Conservation (phyloP, 2,113 vertebrate genomes). For the Entomyzon cyanotis region DNA sequence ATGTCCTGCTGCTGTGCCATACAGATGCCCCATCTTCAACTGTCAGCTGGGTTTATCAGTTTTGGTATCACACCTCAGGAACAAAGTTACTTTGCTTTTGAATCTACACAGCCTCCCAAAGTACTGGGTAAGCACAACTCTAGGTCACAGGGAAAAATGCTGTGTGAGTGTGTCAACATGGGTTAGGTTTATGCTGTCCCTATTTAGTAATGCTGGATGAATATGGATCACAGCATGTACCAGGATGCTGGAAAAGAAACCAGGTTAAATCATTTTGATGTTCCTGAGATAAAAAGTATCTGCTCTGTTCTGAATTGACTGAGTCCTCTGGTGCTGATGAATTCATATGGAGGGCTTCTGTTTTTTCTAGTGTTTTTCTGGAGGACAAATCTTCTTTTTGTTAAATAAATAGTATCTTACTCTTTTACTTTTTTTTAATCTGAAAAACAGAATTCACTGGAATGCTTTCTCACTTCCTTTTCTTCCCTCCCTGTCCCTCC, state of each 20-base stretch:
- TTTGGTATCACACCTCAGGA: neutral
- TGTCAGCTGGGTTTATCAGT: neutral
- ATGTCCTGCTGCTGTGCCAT: slow-evolving; percentile 28
- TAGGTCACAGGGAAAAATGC: neutral
- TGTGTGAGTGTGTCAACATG: neutral
- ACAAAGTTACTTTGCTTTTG: neutral
- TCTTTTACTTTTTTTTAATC: neutral
- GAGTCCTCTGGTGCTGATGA: neutral
- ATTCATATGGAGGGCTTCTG: neutral
- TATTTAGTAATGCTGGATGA: neutral
- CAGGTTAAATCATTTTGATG: slow-evolving; percentile 12
- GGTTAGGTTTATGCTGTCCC: neutral
- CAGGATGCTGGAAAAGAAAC: neutral
- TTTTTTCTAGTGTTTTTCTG: neutral
- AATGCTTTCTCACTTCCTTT: neutral
- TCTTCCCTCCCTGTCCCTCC: neutral
- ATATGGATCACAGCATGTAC: neutral
- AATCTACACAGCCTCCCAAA: neutral
- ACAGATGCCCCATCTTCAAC: neutral
- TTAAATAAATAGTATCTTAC: neutral
- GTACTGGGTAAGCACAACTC: neutral
- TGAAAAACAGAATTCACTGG: neutral
- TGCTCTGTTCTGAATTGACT: neutral
- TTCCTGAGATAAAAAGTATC: neutral
- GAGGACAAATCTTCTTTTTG: neutral